A percentile compares a stretch with the other conserved stretches of the same genome.
Evolutionary conservation across 2,888 invertebrate species (phyloP).

Genomic region (Nysson spinosus): DNA sequence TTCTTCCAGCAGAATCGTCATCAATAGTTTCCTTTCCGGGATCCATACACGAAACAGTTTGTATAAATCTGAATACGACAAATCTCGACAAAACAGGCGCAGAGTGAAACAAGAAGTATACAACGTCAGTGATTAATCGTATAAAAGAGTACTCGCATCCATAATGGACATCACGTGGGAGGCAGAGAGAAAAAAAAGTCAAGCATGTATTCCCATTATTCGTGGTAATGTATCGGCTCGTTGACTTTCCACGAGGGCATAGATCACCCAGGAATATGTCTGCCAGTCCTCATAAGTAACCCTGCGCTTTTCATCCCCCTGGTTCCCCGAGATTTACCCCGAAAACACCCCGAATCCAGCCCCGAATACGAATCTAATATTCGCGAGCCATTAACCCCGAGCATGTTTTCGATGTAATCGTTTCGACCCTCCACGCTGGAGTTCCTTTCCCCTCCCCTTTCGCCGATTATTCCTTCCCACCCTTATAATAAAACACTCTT

Average conservation of each 20-base stretch:
- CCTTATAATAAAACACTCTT: too few relatives aligned
- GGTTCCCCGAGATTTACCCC: constrained; percentile 33
- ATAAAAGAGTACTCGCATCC: too few relatives aligned
- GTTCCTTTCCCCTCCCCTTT: constrained; percentile 9
- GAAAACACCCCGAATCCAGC: too few relatives aligned
- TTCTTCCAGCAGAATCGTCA: too few relatives aligned
- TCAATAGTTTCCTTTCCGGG: too few relatives aligned
- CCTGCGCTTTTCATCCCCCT: constrained; percentile 41
- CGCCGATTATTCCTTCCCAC: constrained; percentile 12
- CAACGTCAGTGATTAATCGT: too few relatives aligned
- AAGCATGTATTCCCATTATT: constrained; percentile 36
- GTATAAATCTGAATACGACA: too few relatives aligned
- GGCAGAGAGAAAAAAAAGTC: too few relatives aligned
- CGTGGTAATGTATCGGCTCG: constrained; percentile 59
- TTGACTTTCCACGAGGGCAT: constrained; percentile 48
- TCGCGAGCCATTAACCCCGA: constrained; percentile 69
- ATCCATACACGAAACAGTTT: too few relatives aligned
- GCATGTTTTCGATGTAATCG: constrained; percentile 64
- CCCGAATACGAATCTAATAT: constrained; percentile 62
- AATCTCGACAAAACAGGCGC: too few relatives aligned
- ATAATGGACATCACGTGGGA: too few relatives aligned
- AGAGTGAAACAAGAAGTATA: too few relatives aligned
- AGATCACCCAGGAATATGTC: constrained; percentile 46
- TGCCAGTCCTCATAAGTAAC: constrained; percentile 22
- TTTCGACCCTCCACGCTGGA: constrained; percentile 37